Conservation (phyloP, 2,113 vertebrate genomes). For the Zingel zingel region DNA sequence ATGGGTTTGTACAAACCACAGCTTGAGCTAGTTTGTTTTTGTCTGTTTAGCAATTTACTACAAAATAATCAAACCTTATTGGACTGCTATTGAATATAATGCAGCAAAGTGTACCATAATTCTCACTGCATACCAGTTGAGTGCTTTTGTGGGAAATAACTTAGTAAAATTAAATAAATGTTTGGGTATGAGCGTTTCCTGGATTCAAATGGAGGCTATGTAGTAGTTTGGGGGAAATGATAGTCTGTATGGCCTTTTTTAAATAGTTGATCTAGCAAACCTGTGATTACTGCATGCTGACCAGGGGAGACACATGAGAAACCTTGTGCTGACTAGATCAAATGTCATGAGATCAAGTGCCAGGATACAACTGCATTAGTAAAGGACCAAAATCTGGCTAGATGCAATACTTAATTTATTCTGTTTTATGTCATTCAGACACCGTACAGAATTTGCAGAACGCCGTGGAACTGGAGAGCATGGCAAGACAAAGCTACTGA, state of each 20-base stretch:
- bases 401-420: not conserved
- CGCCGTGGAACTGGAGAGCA: constrained; percentile 57
- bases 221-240: not conserved
- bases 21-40: constrained; percentile 15
- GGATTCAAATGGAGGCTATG: too few relatives aligned
- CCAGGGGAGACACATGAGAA: not conserved
- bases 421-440: constrained; percentile 47
- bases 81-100: not conserved
- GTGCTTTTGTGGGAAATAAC: not conserved
- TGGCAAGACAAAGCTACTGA: constrained; percentile 48
- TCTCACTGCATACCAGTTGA: too few relatives aligned
- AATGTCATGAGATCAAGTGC: not conserved
- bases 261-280: not conserved
- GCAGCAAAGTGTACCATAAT: not conserved
- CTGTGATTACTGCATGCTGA: not conserved
- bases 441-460: constrained; percentile 45
- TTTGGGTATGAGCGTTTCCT: too few relatives aligned
- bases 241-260: not conserved
- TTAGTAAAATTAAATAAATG: too few relatives aligned
- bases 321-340: not conserved
- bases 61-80: not conserved
- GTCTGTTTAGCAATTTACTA: not conserved
- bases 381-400: not conserved
- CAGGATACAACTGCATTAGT: too few relatives aligned
- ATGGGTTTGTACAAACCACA: constrained; percentile 67